These are phyloP conservation scores for Dexiosoma caninum DNA, from an alignment of 2,888 invertebrate species.

Conservation along the genomic window DNA sequence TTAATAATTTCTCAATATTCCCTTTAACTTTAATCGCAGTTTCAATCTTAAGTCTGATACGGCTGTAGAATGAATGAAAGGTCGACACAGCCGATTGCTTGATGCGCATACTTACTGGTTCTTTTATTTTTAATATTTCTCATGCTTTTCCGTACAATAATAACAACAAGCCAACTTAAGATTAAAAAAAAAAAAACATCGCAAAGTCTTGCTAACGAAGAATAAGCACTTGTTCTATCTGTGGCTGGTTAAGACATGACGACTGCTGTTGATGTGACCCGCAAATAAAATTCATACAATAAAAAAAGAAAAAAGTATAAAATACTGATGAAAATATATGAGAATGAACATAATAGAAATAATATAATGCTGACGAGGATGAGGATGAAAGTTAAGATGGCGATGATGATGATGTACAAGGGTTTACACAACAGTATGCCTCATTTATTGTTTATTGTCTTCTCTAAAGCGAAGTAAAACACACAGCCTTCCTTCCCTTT, in stretches of 20 bases:
- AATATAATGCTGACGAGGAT: too few relatives aligned
- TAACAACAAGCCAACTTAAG: constrained; percentile 3
- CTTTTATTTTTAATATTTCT: neutral
- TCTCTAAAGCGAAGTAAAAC: neutral
- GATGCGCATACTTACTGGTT: neutral
- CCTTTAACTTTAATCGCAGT: too few relatives aligned
- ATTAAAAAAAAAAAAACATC: constrained; percentile 10
- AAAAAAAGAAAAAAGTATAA: neutral
- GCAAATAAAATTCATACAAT: constrained; percentile 25
- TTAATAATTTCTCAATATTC: too few relatives aligned
- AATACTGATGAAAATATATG: constrained; percentile 8
- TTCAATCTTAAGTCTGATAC: neutral
- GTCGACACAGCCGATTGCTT: neutral
- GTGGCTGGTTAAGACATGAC: constrained; percentile 51
- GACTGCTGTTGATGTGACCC: constrained; percentile 54
- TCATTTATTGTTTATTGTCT: constrained; percentile 13
- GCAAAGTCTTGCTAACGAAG: constrained; percentile 10
- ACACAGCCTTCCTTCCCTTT: neutral
- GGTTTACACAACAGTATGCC: constrained; percentile 1
- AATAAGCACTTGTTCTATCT: constrained; percentile 23
- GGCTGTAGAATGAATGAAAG: neutral
- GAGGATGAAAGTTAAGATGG: neutral
- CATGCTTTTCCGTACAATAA: neutral
- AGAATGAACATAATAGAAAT: constrained; percentile 22
- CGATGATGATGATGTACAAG: neutral